Base-by-base conservation (phyloP, 1,140 invertebrate species). In the Physella acuta region DNA sequence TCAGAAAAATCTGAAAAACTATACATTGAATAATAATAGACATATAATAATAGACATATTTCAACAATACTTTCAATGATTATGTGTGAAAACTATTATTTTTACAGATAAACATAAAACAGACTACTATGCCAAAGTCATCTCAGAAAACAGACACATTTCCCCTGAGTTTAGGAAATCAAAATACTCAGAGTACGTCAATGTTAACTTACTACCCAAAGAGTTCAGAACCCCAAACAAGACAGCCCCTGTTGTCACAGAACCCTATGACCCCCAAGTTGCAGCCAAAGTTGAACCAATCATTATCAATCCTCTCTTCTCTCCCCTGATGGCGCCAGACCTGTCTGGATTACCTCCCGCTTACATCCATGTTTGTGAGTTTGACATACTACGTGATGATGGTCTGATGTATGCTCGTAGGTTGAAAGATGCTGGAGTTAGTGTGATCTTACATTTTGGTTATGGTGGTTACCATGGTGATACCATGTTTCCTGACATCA, bases 321-420 rank as follows among this genome's bases (percentile, higher is more conserved):
- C n/a, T n/a, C n/a, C n/a, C n/a, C n/a, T n/a, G n/a, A n/a, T n/a
- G n/a, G n/a, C n/a, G n/a, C n/a, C n/a, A n/a, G n/a, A n/a, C n/a
- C n/a, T n/a, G n/a, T n/a, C n/a, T n/a, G n/a, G n/a, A n/a, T n/a
- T n/a, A n/a, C n/a, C n/a, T n/a, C n/a, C n/a, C n/a, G n/a, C n/a
- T n/a, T 73, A 68, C 31, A 62, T 79, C 3, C 26, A 74, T 2
- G 61, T 72, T 1, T 44, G 55, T 30, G 70, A 77, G 58, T 73
- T 70, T 70, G 77, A 79, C 55, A 66, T 76, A 0, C 39, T 77
- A n/a, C 44, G 77, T 44, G 77, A 79, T 64, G 77, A 79, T 24
- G 73, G 70, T 2, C 65, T 77, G 51, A 30, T 79, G 34, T 74
- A 73, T 33, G 76, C 59, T 0, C 53, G 63, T 33, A 58, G 76